Conservation (phyloP, 2,113 vertebrate genomes). For the Labrus mixtus region DNA sequence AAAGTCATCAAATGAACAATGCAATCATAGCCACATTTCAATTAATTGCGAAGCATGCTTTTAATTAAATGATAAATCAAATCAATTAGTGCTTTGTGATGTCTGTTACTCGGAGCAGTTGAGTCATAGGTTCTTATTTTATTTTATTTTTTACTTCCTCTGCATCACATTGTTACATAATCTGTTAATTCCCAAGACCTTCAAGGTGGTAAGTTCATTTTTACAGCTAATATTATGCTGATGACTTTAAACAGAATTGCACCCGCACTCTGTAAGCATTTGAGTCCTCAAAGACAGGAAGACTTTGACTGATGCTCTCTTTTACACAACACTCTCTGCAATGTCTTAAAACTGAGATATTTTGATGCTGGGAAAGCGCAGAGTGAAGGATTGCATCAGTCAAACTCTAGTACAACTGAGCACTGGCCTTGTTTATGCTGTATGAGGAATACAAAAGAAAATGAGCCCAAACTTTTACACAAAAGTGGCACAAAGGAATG, state of each 20-base stretch:
- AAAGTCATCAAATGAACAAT: conserved; percentile 3
- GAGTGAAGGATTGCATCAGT: conserved; percentile 53
- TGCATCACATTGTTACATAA: conserved; percentile 39
- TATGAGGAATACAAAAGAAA: conserved; percentile 25
- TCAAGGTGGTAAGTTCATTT: conserved; percentile 78
- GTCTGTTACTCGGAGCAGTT: conserved; percentile 26
- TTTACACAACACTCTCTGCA: conserved; percentile 9
- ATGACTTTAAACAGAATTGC: conserved; percentile 25
- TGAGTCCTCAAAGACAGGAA: conserved; percentile 36
- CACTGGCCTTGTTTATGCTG: conserved; percentile 49
- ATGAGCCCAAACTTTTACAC: not conserved
- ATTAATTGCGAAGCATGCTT: conserved; percentile 40
- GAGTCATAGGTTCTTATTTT: conserved; percentile 34
- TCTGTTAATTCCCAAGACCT: conserved; percentile 73
- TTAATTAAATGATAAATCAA: conserved; percentile 31
- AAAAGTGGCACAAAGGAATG: conserved; percentile 53
- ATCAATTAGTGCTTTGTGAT: conserved; percentile 17
- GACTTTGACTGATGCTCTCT: conserved; percentile 71
- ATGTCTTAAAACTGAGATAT: conserved; percentile 6
- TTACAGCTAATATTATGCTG: conserved; percentile 29
- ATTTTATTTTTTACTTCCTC: conserved; percentile 54
- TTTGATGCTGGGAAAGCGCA: conserved; percentile 13
- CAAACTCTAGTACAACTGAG: conserved; percentile 63
- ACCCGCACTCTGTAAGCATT: conserved; percentile 65
- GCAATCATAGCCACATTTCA: conserved; percentile 12